Evolutionary conservation across 2,888 invertebrate species (phyloP), one percentile per base, ranked within the genome.

Genomic region (Baronia brevicornis): DNA sequence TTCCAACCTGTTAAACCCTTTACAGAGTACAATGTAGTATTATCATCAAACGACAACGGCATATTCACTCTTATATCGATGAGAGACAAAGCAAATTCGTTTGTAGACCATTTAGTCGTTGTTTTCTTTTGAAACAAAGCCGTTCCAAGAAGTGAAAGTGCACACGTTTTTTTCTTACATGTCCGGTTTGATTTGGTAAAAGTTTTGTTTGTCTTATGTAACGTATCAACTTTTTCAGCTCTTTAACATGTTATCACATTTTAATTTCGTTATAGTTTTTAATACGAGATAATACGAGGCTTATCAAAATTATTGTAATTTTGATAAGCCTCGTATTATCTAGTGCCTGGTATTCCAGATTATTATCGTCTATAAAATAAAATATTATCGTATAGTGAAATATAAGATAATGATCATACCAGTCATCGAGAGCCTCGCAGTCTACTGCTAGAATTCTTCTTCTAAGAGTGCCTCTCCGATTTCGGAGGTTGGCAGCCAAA

Each of bases 151-250:
- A 78, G 82, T 74, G 82, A 82, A 82, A 82, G 82, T 79, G 44
- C 56, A 66, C 39, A 38, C 33, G 43, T 43, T 39, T 65, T 70
- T 71, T 68, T 65, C 56, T 58, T 60, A 56, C 59, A 60, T 57
- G 70, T 75, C 77, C 74, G 74, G 70, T 65, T 75, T 51, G 56
- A 42, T 50, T 49, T 41, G 69, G 79, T 80, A 80, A 82, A 80
- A 79, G 77, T 79, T 69, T 62, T 54, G 60, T 59, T 56, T 49
- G 48, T 41, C 51, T 80, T 70, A 79, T 67, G 77, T 72, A 80
- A 80, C 61, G 60, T 49, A 48, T 65, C 66, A 45, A 43, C 46
- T 48, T 43, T 37, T 36, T 41, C 36, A 30, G 27, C 14, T 9
- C 13, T 24, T 19, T 17, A n/a, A 20, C 26, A 32, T 29, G 28